phyloP scores from a whole-genome alignment of 2,888 invertebrate species.

The Drosophila putrida region DNA sequence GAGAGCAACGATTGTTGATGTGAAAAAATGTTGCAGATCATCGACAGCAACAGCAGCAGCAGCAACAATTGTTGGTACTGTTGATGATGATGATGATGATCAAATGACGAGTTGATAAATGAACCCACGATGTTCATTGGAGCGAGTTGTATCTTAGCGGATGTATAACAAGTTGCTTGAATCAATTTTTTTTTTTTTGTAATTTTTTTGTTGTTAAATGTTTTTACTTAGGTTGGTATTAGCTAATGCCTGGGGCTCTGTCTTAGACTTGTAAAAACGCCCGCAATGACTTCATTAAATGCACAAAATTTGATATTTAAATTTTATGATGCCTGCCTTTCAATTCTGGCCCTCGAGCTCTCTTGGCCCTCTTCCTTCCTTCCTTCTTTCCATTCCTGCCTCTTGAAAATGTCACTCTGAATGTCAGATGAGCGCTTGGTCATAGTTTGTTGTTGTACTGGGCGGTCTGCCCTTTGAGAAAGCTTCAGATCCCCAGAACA shows the following conservation, averaged over 20 bases:
- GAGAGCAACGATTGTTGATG: constrained; percentile 57
- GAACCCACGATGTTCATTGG: constrained; percentile 47
- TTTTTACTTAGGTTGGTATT: constrained; percentile 26
- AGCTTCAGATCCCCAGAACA: constrained; percentile 54
- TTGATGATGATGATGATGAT: constrained; percentile 23
- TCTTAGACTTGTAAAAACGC: constrained; percentile 53
- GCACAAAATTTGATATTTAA: constrained; percentile 77
- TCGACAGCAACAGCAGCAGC: constrained; percentile 39
- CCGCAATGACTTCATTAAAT: constrained; percentile 76
- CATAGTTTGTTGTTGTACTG: constrained; percentile 29
- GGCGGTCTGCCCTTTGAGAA: constrained; percentile 65
- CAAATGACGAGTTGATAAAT: constrained; percentile 47
- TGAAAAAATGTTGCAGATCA: constrained; percentile 76
- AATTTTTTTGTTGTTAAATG: constrained; percentile 19
- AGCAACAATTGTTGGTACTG: constrained; percentile 32
- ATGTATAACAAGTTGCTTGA: constrained; percentile 70
- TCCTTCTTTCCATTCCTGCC: constrained; percentile 4
- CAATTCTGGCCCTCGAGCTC: constrained; percentile 45
- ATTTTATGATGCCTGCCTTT: constrained; percentile 54
- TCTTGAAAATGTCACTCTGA: constrained; percentile 73
- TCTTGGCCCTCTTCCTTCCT: constrained; percentile 31
- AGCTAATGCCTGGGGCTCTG: constrained; percentile 33
- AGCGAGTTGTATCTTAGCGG: constrained; percentile 52
- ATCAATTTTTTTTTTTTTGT: constrained; percentile 2
- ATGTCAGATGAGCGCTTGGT: constrained; percentile 64